Evolutionary conservation across 2,888 invertebrate species (phyloP).

Genomic region (Merodon equestris): DNA sequence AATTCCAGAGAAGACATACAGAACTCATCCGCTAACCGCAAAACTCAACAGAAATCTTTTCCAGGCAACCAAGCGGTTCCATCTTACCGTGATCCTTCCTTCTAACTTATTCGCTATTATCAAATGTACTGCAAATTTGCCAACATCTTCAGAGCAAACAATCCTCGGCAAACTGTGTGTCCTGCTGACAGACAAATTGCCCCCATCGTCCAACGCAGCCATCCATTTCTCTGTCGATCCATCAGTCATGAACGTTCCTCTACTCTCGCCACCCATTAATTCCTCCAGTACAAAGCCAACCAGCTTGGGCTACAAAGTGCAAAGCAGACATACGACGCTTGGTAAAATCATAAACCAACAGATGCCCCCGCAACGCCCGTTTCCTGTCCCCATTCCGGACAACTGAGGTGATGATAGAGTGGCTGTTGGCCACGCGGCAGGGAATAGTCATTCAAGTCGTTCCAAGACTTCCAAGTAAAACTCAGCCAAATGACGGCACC

Average conservation of each 20-base stretch:
- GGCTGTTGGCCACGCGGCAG: not conserved
- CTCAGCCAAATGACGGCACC: constrained; percentile 16
- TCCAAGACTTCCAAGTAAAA: constrained; percentile 47
- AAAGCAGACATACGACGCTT: constrained; percentile 29
- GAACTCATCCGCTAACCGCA: too few species aligned
- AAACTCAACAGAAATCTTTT: too few species aligned
- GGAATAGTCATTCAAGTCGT: not conserved
- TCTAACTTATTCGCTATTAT: not conserved
- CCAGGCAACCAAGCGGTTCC: too few species aligned
- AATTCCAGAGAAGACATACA: too few species aligned
- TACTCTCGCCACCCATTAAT: constrained; percentile 6
- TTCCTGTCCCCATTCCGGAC: constrained; percentile 3
- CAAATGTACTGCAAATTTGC: constrained; percentile 54
- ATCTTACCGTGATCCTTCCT: not conserved
- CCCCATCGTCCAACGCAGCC: constrained; percentile 26
- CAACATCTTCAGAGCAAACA: constrained; percentile 53
- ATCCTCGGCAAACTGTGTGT: constrained; percentile 46
- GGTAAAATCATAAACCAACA: constrained; percentile 62
- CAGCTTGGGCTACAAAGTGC: constrained; percentile 28
- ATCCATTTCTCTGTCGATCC: constrained; percentile 51
- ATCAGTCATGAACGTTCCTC: constrained; percentile 16
- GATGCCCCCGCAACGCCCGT: constrained; percentile 49
- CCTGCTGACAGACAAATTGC: constrained; percentile 62
- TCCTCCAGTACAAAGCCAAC: constrained; percentile 10
- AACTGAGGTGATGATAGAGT: constrained; percentile 22